Conservation (phyloP, 2,797 vertebrate species). For the Furcifer pardalis region DNA sequence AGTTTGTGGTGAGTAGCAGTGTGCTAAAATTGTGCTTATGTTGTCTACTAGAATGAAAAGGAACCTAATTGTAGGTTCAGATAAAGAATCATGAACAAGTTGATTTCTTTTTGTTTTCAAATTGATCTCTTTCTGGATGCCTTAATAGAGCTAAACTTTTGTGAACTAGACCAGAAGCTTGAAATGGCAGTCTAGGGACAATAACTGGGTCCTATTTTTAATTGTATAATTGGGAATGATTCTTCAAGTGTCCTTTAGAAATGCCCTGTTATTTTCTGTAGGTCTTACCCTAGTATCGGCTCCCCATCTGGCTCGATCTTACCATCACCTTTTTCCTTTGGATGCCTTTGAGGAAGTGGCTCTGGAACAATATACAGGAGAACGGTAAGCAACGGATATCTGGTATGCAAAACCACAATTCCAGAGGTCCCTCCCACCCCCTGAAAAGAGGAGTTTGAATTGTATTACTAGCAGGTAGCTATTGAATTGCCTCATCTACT, state of each 20-base stretch:
- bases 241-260: not conserved
- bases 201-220: not conserved
- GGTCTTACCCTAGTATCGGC: constrained; percentile 95
- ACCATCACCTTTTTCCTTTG: constrained; percentile 96
- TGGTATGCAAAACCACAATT: not conserved
- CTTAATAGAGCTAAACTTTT: no score
- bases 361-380: constrained; percentile 77
- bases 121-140: no score
- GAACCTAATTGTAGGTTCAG: not conserved
- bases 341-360: constrained; percentile 86
- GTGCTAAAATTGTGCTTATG: not conserved
- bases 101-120: not conserved
- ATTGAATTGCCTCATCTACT: not conserved
- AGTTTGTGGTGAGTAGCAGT: constrained; percentile 88
- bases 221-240: not conserved
- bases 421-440: no score
- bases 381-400: constrained; percentile 77
- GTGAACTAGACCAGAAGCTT: not conserved
- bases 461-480: not conserved
- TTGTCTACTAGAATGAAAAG: not conserved
- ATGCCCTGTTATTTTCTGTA: constrained; percentile 45
- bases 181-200: not conserved
- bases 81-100: not conserved
- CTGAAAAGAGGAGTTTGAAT: not conserved
- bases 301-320: constrained; percentile 95